Base-by-base conservation (phyloP, 2,888 invertebrate genomes). In the Notodonta dromedarius region DNA sequence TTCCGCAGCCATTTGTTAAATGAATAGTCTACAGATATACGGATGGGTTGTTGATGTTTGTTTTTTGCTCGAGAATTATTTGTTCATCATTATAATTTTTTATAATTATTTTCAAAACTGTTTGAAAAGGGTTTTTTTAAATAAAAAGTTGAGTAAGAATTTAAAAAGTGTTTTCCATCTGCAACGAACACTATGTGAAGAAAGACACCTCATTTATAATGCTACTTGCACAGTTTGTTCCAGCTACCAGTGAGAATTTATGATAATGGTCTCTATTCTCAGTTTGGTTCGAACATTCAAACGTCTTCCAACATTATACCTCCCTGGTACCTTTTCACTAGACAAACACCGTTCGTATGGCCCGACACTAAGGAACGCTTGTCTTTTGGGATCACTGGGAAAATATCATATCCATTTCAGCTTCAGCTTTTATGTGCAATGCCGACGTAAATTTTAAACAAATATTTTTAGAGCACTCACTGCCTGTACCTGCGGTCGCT, bases 141-240 rank as follows among this genome's bases (percentile, higher is more conserved):
- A 7, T 12, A 9, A 42, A 42, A 42, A 42, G 42, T 8, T 42
- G 1, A 42, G 8, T 42, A 2, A 9, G 42, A 11, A 9, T 42
- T 48, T n/a, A 6, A 11, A 48, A 14, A 48, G n/a, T 14, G 8
- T 6, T 6, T 48, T 44, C 44, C 44, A 44, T 44, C 50, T n/a
- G 40, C 50, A 40, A 9, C 50, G 42, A 24, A 57, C 51, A 56
- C 58, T 60, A 16, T 39, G 32, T 62, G 54, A 63, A 70, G 57
- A 46, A 50, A 56, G 14, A 62, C 59, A 52, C 62, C 14, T 62
- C 60, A 58, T 60, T 60, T 42, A 32, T 55, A 56, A 62, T 16
- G 8, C 58, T 62, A 60, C 70, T 70, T 58, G 52, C 5, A 67
- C 44, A 56, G 62, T 70, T 62, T 67, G 67, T 60, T 62, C 56